Evolutionary conservation across 1,140 invertebrate species (phyloP), one percentile per base, ranked within the genome.

Genomic region (Heliconius melpomene): DNA sequence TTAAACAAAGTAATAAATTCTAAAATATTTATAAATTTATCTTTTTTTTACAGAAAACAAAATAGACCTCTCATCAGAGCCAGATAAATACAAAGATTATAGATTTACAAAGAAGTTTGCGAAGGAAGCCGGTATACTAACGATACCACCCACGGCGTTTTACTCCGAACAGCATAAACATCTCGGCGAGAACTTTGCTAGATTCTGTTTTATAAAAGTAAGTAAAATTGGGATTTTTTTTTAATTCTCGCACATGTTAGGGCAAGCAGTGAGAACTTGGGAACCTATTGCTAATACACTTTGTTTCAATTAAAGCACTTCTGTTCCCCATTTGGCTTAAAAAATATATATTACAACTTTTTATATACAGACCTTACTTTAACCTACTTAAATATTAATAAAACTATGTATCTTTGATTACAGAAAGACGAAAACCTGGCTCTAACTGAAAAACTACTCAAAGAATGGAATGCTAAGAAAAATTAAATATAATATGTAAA

Each of bases 171-270:
- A 95, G 23, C 96, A 99, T 92, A 99, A 99, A 92, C 91, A 96
- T 80, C 94, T 99, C 9, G 98, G 96, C 7, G 98, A 99, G 93
- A 96, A 99, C 91, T 98, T 96, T 89, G 97, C 99, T 6, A 95
- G 99, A 72, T 98, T 97, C 87, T 99, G 98, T 93, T 99, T 99
- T 90, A 98, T 99, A 73, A 99, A 99, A 96, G 97, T 97, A 95
- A 90, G 54, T 60, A 7, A 60, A 60, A 60, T 23, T 52, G 18
- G 2, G 6, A 20, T 52, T 20, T 20, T 0, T 16, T 46, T 46
- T 5, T 16, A 3, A 1, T 3, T 46, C 40, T 46, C 3, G 0
- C 40, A 46, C 40, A 46, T 46, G 3, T 13, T 16, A 46, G 40
- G 3, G 40, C 0, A 46, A 5, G 40, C 40, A 46, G 40, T 16